These are phyloP conservation scores for Acrossocheilus fasciatus DNA, from an alignment of 2,797 vertebrate species.

Conservation along the genomic window DNA sequence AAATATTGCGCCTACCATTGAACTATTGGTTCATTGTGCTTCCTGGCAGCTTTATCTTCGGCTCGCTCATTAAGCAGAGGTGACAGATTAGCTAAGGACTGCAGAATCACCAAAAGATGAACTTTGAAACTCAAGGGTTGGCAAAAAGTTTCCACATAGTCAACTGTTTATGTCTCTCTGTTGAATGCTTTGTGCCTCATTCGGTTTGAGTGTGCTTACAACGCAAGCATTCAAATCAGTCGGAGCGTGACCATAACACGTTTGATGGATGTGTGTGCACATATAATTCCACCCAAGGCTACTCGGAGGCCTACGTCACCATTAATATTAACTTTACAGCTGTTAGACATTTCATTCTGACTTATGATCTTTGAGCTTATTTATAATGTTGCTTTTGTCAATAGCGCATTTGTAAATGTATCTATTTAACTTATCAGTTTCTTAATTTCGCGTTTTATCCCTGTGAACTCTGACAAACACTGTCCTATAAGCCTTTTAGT, in stretches of 20 bases:
- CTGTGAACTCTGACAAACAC: slow-evolving; percentile 29
- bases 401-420: slow-evolving; percentile 17
- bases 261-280: background rate
- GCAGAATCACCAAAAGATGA: slow-evolving; percentile 28
- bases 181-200: background rate
- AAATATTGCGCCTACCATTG: background rate
- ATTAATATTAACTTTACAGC: background rate
- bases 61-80: slow-evolving; percentile 43
- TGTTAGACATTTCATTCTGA: slow-evolving; percentile 8
- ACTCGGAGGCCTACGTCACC: background rate
- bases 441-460: slow-evolving; percentile 14
- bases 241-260: background rate
- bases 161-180: slow-evolving; percentile 10
- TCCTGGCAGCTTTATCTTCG: background rate
- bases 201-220: background rate
- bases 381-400: slow-evolving; percentile 23
- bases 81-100: slow-evolving; percentile 58
- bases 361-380: slow-evolving; percentile 1
- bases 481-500: slow-evolving; percentile 50
- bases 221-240: background rate
- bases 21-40: background rate
- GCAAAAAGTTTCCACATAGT: slow-evolving; percentile 53
- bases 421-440: slow-evolving; percentile 21
- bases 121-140: slow-evolving; percentile 43
- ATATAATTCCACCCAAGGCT: slow-evolving; percentile 22